A percentile compares a stretch with the other conserved stretches of the same genome.
Evolutionary conservation across 2,113 vertebrate species (phyloP).

Genomic region (Ophthalmotilapia sp.): DNA sequence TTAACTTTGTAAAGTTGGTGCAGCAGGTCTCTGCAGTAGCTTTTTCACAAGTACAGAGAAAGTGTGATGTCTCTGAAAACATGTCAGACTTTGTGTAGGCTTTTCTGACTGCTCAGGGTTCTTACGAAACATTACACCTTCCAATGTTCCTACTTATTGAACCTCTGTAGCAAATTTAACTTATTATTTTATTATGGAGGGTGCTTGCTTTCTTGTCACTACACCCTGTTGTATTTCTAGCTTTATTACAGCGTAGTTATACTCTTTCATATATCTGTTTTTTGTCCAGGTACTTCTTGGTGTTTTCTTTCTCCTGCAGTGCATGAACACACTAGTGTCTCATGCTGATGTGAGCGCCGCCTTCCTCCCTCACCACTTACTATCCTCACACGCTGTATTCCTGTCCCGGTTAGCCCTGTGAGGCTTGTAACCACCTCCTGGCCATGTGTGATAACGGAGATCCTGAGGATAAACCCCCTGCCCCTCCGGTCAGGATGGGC

Average conservation of each 20-base stretch:
- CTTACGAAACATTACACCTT: neutral
- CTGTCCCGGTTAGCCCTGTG: neutral
- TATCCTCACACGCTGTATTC: neutral
- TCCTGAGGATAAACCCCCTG: constrained; percentile 94
- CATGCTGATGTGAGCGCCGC: constrained; percentile 40
- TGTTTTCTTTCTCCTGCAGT: neutral
- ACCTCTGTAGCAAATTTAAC: neutral
- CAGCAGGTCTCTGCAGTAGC: neutral
- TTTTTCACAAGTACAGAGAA: neutral
- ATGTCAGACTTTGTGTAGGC: neutral
- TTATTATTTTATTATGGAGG: neutral
- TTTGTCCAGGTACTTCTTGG: neutral
- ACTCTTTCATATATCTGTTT: neutral
- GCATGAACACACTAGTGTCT: constrained; percentile 26
- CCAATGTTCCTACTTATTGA: neutral
- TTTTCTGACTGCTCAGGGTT: neutral
- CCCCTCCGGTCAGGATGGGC: constrained; percentile 93
- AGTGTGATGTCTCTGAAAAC: neutral
- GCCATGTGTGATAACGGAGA: constrained; percentile 95
- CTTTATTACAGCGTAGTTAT: neutral
- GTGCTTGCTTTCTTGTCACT: neutral
- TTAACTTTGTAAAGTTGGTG: neutral
- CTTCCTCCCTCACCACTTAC: constrained; percentile 16
- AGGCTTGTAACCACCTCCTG: constrained; percentile 14
- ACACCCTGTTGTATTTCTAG: neutral